phyloP scores from a whole-genome alignment of 1,140 invertebrate species.

The Tetraneura akinire region DNA sequence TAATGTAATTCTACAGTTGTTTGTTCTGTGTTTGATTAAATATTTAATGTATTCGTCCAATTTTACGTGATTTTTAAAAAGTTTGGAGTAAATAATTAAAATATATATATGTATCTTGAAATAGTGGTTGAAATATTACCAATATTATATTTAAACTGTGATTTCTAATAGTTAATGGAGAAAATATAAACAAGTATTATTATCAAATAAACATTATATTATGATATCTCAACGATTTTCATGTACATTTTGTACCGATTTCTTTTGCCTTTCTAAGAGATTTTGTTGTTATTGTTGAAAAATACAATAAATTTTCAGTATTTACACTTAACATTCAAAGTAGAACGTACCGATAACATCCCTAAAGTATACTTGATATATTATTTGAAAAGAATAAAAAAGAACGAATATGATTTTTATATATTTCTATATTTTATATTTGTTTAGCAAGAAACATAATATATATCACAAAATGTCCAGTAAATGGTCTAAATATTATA shows the following conservation, averaged over 20 bases:
- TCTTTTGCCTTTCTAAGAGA: neutral
- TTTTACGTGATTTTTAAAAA: neutral
- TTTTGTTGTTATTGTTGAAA: neutral
- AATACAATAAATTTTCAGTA: neutral
- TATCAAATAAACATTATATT: no score
- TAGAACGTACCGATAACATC: constrained; percentile 4
- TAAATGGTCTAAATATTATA: neutral
- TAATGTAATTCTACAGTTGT: no score
- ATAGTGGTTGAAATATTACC: no score
- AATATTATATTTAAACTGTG: no score
- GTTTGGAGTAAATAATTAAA: no score
- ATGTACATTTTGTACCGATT: neutral
- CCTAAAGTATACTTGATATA: constrained; percentile 24
- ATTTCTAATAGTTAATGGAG: no score
- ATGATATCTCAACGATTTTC: neutral
- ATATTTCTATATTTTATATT: constrained; percentile 10
- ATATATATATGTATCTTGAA: no score
- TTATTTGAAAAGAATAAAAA: neutral
- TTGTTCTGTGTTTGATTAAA: neutral
- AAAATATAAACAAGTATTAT: neutral
- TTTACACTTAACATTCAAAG: neutral
- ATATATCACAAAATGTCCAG: constrained; percentile 14
- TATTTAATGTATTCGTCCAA: neutral
- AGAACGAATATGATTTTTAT: neutral
- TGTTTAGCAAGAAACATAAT: constrained; percentile 19